Percentiles rank a stretch among this genome's conserved stretches.
Conservation (phyloP, 2,888 invertebrate species). For the Monoplex corrugatus region DNA sequence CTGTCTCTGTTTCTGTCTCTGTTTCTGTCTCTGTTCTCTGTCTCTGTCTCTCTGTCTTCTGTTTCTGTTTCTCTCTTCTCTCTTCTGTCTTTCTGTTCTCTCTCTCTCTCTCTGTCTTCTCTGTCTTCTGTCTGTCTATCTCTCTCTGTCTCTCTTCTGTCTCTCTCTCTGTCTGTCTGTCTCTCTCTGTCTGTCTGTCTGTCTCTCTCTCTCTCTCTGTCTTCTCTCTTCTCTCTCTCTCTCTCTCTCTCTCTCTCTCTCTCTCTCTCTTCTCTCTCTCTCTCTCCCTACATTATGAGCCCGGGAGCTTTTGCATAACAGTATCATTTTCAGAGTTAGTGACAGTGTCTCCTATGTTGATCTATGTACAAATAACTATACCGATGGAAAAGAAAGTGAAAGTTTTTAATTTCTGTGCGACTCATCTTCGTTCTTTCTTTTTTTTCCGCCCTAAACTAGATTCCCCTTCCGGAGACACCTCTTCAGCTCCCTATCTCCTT, state of each 20-base stretch:
- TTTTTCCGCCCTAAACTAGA: background rate
- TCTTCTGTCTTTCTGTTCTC: background rate
- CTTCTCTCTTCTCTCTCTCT: background rate
- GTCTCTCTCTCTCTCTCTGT: background rate
- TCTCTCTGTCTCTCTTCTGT: background rate
- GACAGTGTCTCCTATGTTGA: too few relatives aligned
- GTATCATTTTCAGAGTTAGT: too few relatives aligned
- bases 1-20: background rate
- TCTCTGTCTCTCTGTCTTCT: background rate
- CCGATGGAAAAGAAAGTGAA: too few relatives aligned
- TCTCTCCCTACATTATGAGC: background rate
- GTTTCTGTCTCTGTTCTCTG: background rate
- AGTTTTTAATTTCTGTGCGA: too few relatives aligned
- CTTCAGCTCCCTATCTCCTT: conserved; percentile 42
- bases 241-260: background rate
- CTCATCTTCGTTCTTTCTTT: background rate
- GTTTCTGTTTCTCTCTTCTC: background rate
- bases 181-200: background rate
- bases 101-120: background rate
- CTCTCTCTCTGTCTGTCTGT: background rate
- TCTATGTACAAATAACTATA: too few relatives aligned
- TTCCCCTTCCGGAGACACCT: background rate
- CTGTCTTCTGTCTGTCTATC: background rate
- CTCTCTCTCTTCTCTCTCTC: background rate
- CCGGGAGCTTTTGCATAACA: too few relatives aligned